Percentiles rank a stretch among this genome's conserved stretches.
Conservation (phyloP, 2,888 invertebrate species). For the Nebria brevicollis region DNA sequence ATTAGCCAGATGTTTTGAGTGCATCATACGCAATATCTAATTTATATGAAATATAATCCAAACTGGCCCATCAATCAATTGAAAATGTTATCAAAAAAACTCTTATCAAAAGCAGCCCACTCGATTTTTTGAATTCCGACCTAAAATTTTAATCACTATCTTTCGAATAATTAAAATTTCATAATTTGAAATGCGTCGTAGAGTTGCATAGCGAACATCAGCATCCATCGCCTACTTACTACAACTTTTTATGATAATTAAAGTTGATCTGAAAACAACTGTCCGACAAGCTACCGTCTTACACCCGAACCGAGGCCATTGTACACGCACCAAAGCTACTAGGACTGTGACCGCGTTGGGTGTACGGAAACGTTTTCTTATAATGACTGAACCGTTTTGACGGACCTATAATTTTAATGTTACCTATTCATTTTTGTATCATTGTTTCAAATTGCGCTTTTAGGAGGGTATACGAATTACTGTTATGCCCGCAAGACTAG, state of each 20-base stretch:
- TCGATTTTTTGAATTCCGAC: not conserved
- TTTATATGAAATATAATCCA: not conserved
- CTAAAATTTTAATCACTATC: not conserved
- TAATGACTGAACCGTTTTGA: constrained; percentile 25
- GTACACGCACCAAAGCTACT: not conserved
- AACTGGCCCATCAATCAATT: not conserved
- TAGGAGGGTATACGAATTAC: not conserved
- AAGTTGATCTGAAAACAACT: not conserved
- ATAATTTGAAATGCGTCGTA: not conserved
- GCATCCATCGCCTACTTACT: constrained; percentile 1
- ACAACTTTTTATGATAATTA: constrained; percentile 9
- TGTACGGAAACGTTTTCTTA: not conserved
- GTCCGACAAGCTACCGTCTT: constrained; percentile 16
- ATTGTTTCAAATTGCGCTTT: not conserved
- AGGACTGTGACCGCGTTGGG: constrained; percentile 8
- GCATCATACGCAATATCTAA: not conserved
- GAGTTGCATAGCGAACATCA: not conserved
- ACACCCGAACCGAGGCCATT: not conserved
- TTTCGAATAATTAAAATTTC: not conserved
- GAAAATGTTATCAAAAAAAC: not conserved
- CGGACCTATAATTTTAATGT: constrained; percentile 40
- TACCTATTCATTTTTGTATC: constrained; percentile 37
- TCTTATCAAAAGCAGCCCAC: not conserved
- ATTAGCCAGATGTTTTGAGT: too few species aligned
- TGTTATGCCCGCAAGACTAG: not conserved